Evolutionary conservation across 2,113 vertebrate genomes (phyloP), one percentile per base, ranked within the genome.

Genomic region (Halcyon senegalensis): DNA sequence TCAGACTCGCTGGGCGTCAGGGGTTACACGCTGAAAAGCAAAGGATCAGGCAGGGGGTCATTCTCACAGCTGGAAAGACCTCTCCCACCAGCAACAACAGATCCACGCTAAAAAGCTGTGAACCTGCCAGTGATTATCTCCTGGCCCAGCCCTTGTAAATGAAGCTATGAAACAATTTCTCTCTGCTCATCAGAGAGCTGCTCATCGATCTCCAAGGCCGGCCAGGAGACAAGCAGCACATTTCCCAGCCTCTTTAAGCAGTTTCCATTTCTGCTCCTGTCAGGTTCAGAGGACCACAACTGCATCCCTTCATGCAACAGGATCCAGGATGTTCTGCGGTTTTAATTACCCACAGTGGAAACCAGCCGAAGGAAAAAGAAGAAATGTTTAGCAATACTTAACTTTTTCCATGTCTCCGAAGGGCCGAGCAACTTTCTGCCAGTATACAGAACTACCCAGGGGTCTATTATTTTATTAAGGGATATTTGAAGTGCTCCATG

Each of bases 391-490:
- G 90, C 53, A 96, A 28, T 13, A 5, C 53, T 31, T 31, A 46
- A 87, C 41, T 75, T 92, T 96, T 95, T 94, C 93, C 95, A 70
- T 4, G 16, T 79, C 80, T 96, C 74, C 78, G 93, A 94, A 96
- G 82, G 56, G 84, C 81, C 9, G 16, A 90, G 55, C 56, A 93
- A 95, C 85, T 79, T 83, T 82, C 50, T 96, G 74, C 84, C 85
- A 95, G 84, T 24, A 44, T 46, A 80, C 94, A 96, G 7, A 87
- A 83, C 89, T 89, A 83, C 81, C 93, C 75, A 72, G 76, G 96
- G 96, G 69, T 89, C 62, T 78, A 53, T 97, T 92, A 95, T 83
- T 97, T 97, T 91, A 96, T 94, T 95, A 93, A 87, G 51, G 77
- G 68, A 19, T 93, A 78, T 90, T 68, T 94, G 80, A 94, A 97